Evolutionary conservation across 2,113 vertebrate species (phyloP).

Genomic region (Myanophis thanlyinensis): DNA sequence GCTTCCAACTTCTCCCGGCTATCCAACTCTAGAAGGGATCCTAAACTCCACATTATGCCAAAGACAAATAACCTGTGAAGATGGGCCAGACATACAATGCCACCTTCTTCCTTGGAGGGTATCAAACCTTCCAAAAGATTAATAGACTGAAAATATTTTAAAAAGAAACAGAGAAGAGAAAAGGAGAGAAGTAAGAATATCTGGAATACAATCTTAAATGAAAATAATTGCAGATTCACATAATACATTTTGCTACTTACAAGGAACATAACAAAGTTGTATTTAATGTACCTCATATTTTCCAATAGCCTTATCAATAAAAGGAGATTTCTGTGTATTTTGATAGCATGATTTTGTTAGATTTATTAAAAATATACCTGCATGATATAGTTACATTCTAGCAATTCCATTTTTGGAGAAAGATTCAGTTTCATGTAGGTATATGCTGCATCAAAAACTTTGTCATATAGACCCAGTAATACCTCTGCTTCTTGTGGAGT

Average conservation of each 20-base stretch:
- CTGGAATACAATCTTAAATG: slow-evolving; percentile 1
- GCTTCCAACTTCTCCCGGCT: slow-evolving; percentile 71
- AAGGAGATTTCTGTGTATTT: background rate
- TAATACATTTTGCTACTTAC: background rate
- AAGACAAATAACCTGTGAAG: slow-evolving; percentile 75
- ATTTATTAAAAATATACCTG: slow-evolving; percentile 63
- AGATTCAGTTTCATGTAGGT: slow-evolving; percentile 71
- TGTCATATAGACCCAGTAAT: slow-evolving; percentile 74
- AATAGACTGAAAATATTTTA: slow-evolving; percentile 68
- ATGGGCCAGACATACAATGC: slow-evolving; percentile 48
- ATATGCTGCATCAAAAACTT: slow-evolving; percentile 69
- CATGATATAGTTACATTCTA: slow-evolving; percentile 78
- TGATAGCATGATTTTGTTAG: background rate
- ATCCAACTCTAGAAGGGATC: slow-evolving; percentile 74
- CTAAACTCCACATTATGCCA: slow-evolving; percentile 78
- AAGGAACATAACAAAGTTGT: background rate
- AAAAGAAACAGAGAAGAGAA: slow-evolving; percentile 13
- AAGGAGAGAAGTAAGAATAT: background rate
- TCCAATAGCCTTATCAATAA: background rate
- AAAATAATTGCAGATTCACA: background rate
- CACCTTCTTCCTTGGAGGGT: slow-evolving; percentile 70
- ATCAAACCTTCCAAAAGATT: slow-evolving; percentile 77
- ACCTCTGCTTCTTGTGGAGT: slow-evolving; percentile 68
- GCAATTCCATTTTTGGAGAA: slow-evolving; percentile 74
- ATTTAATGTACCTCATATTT: background rate